A percentile compares a stretch with the other conserved stretches of the same genome.
phyloP scores from a whole-genome alignment of 2,888 invertebrate species.

The Caenorhabditis doughertyi region DNA sequence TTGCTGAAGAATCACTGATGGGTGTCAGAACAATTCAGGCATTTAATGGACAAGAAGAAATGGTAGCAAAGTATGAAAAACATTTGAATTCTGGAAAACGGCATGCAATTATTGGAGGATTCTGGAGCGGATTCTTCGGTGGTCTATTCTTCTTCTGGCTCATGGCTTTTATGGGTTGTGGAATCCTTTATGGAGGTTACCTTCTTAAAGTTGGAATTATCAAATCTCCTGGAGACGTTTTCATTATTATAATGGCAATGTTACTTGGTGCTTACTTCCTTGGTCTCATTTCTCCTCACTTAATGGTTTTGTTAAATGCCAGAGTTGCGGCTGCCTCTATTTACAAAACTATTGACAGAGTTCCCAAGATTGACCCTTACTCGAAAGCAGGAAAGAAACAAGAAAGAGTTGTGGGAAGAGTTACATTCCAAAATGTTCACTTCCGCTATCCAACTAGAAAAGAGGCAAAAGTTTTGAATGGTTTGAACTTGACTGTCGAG shows the following conservation, averaged over 20 bases:
- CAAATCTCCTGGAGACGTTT: slow-evolving; percentile 76
- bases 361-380: slow-evolving; percentile 77
- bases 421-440: slow-evolving; percentile 75
- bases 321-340: slow-evolving; percentile 73
- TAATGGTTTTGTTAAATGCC: slow-evolving; percentile 75
- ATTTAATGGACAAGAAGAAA: slow-evolving; percentile 75
- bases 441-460: slow-evolving; percentile 76
- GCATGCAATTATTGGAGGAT: slow-evolving; percentile 74
- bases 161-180: slow-evolving; percentile 72
- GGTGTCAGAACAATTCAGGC: slow-evolving; percentile 77
- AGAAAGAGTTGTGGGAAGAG: slow-evolving; percentile 50
- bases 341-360: slow-evolving; percentile 71
- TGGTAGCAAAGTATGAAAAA: slow-evolving; percentile 67
- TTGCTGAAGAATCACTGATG: slow-evolving; percentile 76
- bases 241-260: slow-evolving; percentile 77
- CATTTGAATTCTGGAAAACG: slow-evolving; percentile 68
- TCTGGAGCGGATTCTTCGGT: slow-evolving; percentile 77
- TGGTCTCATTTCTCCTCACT: slow-evolving; percentile 73
- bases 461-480: slow-evolving; percentile 71
- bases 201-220: slow-evolving; percentile 72
- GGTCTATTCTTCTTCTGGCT: slow-evolving; percentile 76
- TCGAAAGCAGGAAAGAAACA: slow-evolving; percentile 63
- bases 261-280: slow-evolving; percentile 75
- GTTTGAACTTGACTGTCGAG: slow-evolving; percentile 68
- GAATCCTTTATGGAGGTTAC: slow-evolving; percentile 75